A percentile compares a stretch with the other conserved stretches of the same genome.
Conservation (phyloP, 2,113 vertebrate species). For the Cichladusa arquata region DNA sequence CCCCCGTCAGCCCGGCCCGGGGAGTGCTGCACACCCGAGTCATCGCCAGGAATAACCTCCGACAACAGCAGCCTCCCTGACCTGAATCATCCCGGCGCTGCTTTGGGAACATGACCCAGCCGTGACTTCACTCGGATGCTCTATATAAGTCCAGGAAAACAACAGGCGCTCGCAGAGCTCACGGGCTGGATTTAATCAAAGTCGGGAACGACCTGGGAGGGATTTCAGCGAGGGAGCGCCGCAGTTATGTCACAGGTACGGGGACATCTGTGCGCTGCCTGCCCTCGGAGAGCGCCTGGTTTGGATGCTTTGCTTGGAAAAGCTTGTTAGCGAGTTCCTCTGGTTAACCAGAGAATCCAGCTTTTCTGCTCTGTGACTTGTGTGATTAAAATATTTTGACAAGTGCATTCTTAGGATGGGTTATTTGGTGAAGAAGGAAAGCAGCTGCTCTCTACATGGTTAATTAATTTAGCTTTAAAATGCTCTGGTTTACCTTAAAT, state of each 20-base stretch:
- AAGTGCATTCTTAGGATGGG: background rate
- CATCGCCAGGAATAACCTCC: constrained; percentile 74
- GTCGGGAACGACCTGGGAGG: background rate
- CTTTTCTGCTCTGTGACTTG: background rate
- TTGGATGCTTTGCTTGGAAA: background rate
- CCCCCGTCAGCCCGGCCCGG: background rate
- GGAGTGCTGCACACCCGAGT: background rate
- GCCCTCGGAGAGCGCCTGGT: accelerated
- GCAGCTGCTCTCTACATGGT: background rate
- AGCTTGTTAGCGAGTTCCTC: background rate
- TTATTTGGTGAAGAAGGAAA: background rate
- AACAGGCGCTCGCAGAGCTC: constrained; percentile 57
- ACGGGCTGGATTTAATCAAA: background rate
- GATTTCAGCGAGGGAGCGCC: background rate
- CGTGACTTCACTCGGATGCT: constrained; percentile 40
- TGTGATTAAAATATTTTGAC: background rate
- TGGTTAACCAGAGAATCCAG: accelerated
- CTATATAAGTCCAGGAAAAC: constrained; percentile 73
- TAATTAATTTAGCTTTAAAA: background rate
- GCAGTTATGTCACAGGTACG: constrained; percentile 89
- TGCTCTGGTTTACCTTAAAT: background rate
- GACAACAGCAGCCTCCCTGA: background rate
- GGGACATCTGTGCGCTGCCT: background rate
- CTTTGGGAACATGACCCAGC: constrained; percentile 61
- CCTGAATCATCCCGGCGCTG: constrained; percentile 51